Base-by-base conservation (phyloP, 2,797 vertebrate genomes). In the Echiichthys vipera region DNA sequence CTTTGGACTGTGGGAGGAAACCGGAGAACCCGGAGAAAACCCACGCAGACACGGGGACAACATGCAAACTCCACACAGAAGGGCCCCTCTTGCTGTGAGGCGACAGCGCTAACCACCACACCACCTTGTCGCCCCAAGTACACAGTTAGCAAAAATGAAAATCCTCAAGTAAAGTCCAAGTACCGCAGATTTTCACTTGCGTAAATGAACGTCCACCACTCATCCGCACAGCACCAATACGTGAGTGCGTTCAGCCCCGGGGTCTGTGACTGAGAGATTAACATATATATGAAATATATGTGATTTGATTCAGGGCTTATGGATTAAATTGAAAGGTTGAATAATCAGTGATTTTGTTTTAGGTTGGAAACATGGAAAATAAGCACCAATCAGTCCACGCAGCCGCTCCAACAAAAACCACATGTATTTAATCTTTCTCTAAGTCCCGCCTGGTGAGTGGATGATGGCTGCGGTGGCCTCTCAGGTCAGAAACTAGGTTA, bases 371-470 rank as follows among this genome's bases (percentile, higher is more conserved):
- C 22, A 53, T 17, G 14, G 17, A 58, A 51, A 22, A 18, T 14
- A 49, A 30, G 15, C 14, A 36, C 50, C n/a, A 13, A 24, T 1
- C 6, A 18, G 13, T 50, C 34, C 5, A 10, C 4, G 0, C 4
- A 2, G 20, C 15, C 6, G 37, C 14, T 29, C 30, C 18, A 37
- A 24, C 20, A n/a, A 27, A 40, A 43, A 42, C 63, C 5, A 29
- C 25, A 12, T 9, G 34, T 34, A 18, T 67, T 55, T 34, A 34
- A 46, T 74, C 22, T 65, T 20, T 50, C 20, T 70, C 14, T 51
- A 20, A 42, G 49, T 58, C 36, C 2, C 37, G 46, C 22, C 13
- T 12, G 9, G 15, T 39, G 32, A 14, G 20, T n/a, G n/a, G n/a
- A n/a, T 3, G 42, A 54, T 1, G 18, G 5, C 32, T 34, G 15